Evolutionary conservation across 2,888 invertebrate genomes (phyloP).

Genomic region (Watsonalla binaria): DNA sequence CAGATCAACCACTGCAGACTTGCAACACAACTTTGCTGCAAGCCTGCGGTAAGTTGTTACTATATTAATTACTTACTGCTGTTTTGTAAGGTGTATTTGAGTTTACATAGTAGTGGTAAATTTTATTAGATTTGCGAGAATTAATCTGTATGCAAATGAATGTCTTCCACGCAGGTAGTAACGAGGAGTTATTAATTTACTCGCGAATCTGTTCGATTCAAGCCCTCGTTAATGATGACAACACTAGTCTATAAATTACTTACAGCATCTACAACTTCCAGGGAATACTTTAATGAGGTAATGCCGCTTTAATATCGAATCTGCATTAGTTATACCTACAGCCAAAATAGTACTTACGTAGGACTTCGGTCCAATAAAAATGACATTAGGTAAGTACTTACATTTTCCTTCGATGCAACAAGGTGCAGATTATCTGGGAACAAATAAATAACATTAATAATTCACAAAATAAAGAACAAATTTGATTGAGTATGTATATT

Average conservation of each 20-base stretch:
- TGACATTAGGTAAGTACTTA: background rate
- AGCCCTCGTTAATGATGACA: background rate
- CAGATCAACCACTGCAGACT: too few relatives aligned
- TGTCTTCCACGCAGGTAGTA: conserved; percentile 43
- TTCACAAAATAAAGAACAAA: background rate
- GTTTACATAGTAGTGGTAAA: conserved; percentile 25
- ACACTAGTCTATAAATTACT: background rate
- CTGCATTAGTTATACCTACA: background rate
- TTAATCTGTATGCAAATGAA: conserved; percentile 71
- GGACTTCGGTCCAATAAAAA: background rate
- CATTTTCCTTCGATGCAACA: background rate
- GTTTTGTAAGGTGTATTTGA: conserved; percentile 14
- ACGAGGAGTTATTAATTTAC: conserved; percentile 22
- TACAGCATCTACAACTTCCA: background rate
- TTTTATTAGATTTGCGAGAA: conserved; percentile 63
- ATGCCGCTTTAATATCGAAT: background rate
- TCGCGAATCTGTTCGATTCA: conserved; percentile 7
- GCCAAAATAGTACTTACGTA: background rate
- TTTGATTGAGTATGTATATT: background rate
- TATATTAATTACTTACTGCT: too few relatives aligned
- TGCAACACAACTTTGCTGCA: too few relatives aligned
- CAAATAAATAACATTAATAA: background rate
- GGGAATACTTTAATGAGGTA: background rate
- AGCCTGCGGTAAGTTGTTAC: too few relatives aligned
- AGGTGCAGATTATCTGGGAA: background rate